These are phyloP conservation scores for Agonopterix heracliana DNA, from an alignment of 2,888 invertebrate species.

Conservation along the genomic window DNA sequence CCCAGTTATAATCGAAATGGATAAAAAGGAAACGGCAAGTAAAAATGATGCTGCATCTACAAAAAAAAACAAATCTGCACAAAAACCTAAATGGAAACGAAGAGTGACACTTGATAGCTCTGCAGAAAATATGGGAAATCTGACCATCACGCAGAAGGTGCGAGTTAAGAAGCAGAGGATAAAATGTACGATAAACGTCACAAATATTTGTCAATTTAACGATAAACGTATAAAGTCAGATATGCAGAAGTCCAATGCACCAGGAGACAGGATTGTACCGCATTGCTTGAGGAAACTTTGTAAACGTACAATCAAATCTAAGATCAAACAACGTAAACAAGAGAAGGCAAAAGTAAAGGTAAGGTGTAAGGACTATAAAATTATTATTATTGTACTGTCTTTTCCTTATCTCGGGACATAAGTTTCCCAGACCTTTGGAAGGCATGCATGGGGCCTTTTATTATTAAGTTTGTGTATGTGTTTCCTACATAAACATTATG, in stretches of 20 bases:
- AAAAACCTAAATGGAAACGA: neutral
- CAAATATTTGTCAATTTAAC: constrained; percentile 7
- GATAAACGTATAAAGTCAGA: neutral
- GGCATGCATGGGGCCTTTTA: too few relatives aligned
- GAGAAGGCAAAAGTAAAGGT: too few relatives aligned
- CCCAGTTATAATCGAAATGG: too few relatives aligned
- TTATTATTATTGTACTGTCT: too few relatives aligned
- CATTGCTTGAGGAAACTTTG: constrained; percentile 10
- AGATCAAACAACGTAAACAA: too few relatives aligned
- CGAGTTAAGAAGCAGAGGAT: constrained; percentile 15
- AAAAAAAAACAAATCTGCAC: neutral
- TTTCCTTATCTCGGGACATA: too few relatives aligned
- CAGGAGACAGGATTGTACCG: constrained; percentile 15
- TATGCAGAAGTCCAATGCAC: neutral
- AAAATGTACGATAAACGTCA: constrained; percentile 14
- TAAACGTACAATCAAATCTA: neutral
- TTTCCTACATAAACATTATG: too few relatives aligned
- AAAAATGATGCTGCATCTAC: too few relatives aligned
- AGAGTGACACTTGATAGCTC: constrained; percentile 1
- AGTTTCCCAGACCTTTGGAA: too few relatives aligned
- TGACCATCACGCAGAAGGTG: constrained; percentile 20
- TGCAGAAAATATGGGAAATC: constrained; percentile 9
- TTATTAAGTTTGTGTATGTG: too few relatives aligned
- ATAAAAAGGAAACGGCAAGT: too few relatives aligned
- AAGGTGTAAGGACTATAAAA: too few relatives aligned